Evolutionary conservation across 2,888 invertebrate genomes (phyloP).

Genomic region (Helicoverpa assulta): DNA sequence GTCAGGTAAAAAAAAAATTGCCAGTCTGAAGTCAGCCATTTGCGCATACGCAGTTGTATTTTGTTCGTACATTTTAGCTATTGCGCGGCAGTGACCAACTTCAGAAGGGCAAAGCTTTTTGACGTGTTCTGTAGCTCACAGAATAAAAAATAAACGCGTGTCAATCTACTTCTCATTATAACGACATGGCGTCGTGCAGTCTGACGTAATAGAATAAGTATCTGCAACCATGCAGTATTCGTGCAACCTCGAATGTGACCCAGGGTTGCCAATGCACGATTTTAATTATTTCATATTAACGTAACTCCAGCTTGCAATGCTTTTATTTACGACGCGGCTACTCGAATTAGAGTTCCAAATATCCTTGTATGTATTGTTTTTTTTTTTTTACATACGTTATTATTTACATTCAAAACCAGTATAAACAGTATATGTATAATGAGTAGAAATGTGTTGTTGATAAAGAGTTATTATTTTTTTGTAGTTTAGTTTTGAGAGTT

Average conservation of each 20-base stretch:
- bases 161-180: not conserved
- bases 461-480: slow-evolving; percentile 55
- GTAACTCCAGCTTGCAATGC: slow-evolving; percentile 48
- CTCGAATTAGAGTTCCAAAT: slow-evolving; percentile 47
- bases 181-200: slow-evolving; percentile 12
- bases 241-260: slow-evolving; percentile 25
- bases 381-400: slow-evolving; percentile 47
- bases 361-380: slow-evolving; percentile 26
- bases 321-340: slow-evolving; percentile 48
- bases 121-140: not conserved
- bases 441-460: slow-evolving; percentile 45
- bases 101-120: no score
- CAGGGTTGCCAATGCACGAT: slow-evolving; percentile 45
- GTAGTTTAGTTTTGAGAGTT: slow-evolving; percentile 58
- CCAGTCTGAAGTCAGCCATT: no score
- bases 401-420: slow-evolving; percentile 41
- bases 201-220: slow-evolving; percentile 2
- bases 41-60: no score
- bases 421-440: slow-evolving; percentile 36
- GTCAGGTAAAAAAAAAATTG: not conserved
- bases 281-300: slow-evolving; percentile 21
- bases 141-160: not conserved
- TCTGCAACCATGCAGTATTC: slow-evolving; percentile 29
- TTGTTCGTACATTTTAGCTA: no score
- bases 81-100: no score